Conservation (phyloP, 2,113 vertebrate genomes). For the Microtus montanus region DNA sequence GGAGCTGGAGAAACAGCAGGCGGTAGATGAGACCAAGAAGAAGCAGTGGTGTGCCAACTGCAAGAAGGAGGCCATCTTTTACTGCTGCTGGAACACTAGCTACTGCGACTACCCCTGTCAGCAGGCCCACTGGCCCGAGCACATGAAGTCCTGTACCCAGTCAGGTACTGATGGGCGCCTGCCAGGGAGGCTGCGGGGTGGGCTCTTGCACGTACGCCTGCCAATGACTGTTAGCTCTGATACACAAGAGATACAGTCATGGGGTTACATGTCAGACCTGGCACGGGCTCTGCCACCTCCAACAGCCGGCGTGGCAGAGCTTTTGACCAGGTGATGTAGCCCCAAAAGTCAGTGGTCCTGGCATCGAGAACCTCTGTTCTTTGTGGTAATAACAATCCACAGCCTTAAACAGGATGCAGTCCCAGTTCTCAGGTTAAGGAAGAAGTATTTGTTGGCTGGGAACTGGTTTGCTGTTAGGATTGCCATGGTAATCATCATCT, state of each 20-base stretch:
- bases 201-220: accelerated
- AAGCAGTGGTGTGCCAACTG: slow-evolving; percentile 99
- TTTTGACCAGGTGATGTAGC: too few species aligned
- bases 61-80: slow-evolving; percentile 98
- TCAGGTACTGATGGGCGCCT: slow-evolving; percentile 88
- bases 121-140: slow-evolving; percentile 98
- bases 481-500: background rate
- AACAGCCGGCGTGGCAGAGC: too few species aligned
- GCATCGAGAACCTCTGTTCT: background rate
- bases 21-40: slow-evolving; percentile 98
- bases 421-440: background rate
- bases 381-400: accelerated
- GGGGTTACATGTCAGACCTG: accelerated
- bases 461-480: background rate
- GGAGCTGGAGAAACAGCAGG: slow-evolving; percentile 96
- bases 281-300: accelerated
- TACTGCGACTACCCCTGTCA: slow-evolving; percentile 99
- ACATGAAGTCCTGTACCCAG: slow-evolving; percentile 99
- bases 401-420: background rate
- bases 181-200: background rate
- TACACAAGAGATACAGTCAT: accelerated
- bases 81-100: slow-evolving; percentile 99
- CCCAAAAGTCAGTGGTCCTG: background rate
- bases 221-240: accelerated
- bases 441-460: background rate